phyloP scores from a whole-genome alignment of 1,140 invertebrate species.

The Magallana ariakensis region DNA sequence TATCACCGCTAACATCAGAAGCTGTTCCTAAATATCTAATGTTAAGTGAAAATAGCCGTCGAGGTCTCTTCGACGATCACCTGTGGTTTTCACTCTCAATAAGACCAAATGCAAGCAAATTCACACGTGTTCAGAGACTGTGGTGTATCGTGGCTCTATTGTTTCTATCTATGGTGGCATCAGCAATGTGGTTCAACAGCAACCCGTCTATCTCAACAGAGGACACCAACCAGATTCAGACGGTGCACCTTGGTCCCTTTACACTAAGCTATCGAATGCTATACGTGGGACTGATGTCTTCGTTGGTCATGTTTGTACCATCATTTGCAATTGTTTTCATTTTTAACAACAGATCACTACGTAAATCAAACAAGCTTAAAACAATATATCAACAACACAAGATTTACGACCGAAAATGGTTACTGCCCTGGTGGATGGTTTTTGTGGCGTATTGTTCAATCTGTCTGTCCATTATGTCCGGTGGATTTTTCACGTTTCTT shows the following conservation, averaged over 20 bases:
- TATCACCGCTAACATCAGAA: not conserved
- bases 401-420: not conserved
- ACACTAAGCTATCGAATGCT: constrained; percentile 72
- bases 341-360: constrained; percentile 39
- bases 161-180: constrained; percentile 42
- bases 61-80: constrained; percentile 50
- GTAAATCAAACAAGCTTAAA: not conserved
- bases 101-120: constrained; percentile 49
- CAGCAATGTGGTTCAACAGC: constrained; percentile 49
- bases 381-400: not conserved
- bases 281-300: constrained; percentile 67
- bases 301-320: constrained; percentile 75
- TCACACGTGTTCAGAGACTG: constrained; percentile 54
- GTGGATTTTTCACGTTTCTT: constrained; percentile 45
- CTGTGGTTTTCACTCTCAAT: constrained; percentile 50
- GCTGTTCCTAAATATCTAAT: constrained; percentile 8
- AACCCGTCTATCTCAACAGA: constrained; percentile 45
- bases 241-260: constrained; percentile 79
- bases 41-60: constrained; percentile 31
- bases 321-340: constrained; percentile 35
- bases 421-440: constrained; percentile 51
- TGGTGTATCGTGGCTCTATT: constrained; percentile 44
- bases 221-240: constrained; percentile 50
- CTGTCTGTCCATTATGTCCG: not conserved
- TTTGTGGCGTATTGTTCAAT: constrained; percentile 43